Evolutionary conservation across 2,888 invertebrate genomes (phyloP), one percentile per base, ranked within the genome.

Genomic region (Ganaspis brasiliensis): DNA sequence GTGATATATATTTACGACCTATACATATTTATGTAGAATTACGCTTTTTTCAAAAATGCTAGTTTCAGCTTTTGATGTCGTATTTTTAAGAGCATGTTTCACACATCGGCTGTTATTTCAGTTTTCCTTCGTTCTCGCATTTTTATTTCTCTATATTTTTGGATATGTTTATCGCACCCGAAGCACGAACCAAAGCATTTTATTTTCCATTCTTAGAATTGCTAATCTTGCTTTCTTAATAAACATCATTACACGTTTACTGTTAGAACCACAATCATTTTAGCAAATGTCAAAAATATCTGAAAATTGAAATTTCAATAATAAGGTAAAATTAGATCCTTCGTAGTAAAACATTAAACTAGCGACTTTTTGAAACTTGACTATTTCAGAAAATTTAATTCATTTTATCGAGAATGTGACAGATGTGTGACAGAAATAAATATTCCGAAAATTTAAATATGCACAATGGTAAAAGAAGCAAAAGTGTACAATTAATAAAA

Each of bases 121-220:
- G 79, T 73, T 79, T 78, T 70, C 77, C 77, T 57, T 79, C 57
- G 78, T 75, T 78, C 79, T 74, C 61, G 52, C 49, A 61, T 52
- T 49, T 61, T 24, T 57, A 37, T 79, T 81, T 78, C 70, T 77
- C 78, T 67, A 40, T 67, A 45, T 67, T 79, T 45, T 74, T 49
- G 40, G 24, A 26, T 57, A 70, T 72, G 55, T 49, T 52, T 76
- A 70, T 81, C 80, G 74, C 77, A 74, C 77, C 59, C 59, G 76
- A 74, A 76, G 79, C 77, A 83, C 76, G 78, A 70, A 80, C 75
- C 77, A 40, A 35, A 9, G 37, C 26, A 19, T 35, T 52, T 74
- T 56, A 1, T 57, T 19, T 19, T 77, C 6, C 31, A 57, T 31
- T 8, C 16, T 45, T 56, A 40, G 67, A 67, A n/a, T 24, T 40